phyloP scores from a whole-genome alignment of 2,888 invertebrate genomes.

The Tachina fera region DNA sequence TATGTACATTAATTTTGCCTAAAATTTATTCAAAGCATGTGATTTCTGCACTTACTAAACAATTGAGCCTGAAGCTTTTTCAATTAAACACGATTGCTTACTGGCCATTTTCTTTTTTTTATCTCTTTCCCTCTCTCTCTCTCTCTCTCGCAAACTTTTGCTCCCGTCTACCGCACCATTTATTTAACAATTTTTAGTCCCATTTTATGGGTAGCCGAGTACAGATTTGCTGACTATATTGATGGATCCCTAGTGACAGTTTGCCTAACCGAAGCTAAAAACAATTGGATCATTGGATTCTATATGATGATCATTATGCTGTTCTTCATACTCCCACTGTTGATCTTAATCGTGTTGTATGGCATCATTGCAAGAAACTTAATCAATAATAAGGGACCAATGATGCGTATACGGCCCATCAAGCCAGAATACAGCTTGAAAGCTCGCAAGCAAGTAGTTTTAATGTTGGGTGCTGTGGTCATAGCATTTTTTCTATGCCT shows the following conservation, averaged over 20 bases:
- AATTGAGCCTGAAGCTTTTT: conserved; percentile 43
- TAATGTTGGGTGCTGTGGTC: conserved; percentile 94
- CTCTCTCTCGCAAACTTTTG: conserved; percentile 65
- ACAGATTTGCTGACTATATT: conserved; percentile 87
- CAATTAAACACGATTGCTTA: conserved; percentile 39
- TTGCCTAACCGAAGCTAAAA: conserved; percentile 91
- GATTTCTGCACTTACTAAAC: conserved; percentile 74
- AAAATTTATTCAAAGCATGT: conserved; percentile 49
- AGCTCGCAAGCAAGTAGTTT: conserved; percentile 91
- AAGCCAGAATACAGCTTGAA: conserved; percentile 89
- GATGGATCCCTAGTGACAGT: conserved; percentile 89
- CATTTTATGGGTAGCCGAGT: conserved; percentile 90
- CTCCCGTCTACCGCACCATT: conserved; percentile 72
- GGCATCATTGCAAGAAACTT: conserved; percentile 92
- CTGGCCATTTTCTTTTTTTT: conserved; percentile 22
- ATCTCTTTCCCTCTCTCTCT: conserved; percentile 14
- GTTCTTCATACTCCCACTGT: conserved; percentile 91
- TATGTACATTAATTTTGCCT: conserved; percentile 3
- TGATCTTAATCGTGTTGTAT: conserved; percentile 91
- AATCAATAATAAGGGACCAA: conserved; percentile 87
- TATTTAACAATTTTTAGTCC: conserved; percentile 86
- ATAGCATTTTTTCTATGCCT: conserved; percentile 94
- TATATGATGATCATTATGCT: conserved; percentile 90
- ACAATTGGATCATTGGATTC: conserved; percentile 90
- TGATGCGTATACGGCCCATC: conserved; percentile 87